phyloP scores from a whole-genome alignment of 2,113 vertebrate species.

The zebrafish (Danio rerio) region DNA sequence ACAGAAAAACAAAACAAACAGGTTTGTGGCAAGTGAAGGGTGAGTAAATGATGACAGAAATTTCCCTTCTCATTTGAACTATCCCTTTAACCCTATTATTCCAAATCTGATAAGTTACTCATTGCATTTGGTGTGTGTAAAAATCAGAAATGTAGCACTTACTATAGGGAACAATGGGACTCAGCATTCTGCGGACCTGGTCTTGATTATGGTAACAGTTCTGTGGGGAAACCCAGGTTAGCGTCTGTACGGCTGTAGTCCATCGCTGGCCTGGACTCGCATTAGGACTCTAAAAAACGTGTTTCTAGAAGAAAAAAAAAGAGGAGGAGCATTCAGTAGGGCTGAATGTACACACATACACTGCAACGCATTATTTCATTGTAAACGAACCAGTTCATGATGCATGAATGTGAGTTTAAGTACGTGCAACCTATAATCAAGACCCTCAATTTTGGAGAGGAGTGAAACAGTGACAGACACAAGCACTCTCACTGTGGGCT shows the following conservation, averaged over 20 bases:
- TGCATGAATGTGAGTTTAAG: not conserved
- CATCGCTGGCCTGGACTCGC: constrained; percentile 73
- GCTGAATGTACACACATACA: constrained; percentile 41
- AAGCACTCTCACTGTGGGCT: constrained; percentile 60
- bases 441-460: not conserved
- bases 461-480: constrained; percentile 35
- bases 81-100: no score
- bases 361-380: not conserved
- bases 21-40: no score
- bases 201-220: constrained; percentile 75
- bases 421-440: constrained; percentile 31
- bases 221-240: constrained; percentile 74
- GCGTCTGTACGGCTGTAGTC: constrained; percentile 73
- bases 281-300: constrained; percentile 68
- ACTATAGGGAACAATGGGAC: constrained; percentile 83
- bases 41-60: no score
- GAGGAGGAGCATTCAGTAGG: constrained; percentile 10
- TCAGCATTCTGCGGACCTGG: constrained; percentile 84
- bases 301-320: constrained; percentile 56
- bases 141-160: constrained; percentile 60
- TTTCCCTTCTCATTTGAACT: no score
- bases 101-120: not conserved
- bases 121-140: not conserved
- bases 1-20: no score
- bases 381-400: constrained; percentile 41